These are phyloP conservation scores for Mesoclemmys tuberculata DNA, from an alignment of 2,113 vertebrate genomes.

Conservation along the genomic window DNA sequence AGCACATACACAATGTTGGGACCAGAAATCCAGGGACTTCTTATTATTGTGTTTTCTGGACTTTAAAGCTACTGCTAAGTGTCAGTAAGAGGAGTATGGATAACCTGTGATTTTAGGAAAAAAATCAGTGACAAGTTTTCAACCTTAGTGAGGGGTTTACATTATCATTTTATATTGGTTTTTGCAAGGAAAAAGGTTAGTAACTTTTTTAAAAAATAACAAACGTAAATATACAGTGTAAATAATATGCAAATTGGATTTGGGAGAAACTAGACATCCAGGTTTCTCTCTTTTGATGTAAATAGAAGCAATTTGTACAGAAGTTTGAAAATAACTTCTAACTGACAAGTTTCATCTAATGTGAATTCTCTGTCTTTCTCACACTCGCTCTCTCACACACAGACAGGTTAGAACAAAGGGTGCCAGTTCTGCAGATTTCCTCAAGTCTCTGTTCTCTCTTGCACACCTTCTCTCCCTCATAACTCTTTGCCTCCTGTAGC, in stretches of 20 bases:
- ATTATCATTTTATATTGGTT: background rate
- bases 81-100: background rate
- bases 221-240: conserved; percentile 37
- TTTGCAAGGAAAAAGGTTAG: conserved; percentile 4
- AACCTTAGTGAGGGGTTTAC: background rate
- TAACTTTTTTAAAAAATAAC: background rate
- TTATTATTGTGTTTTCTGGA: background rate
- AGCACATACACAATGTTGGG: background rate
- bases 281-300: conserved; percentile 22
- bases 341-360: conserved; percentile 12
- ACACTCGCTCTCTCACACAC: background rate
- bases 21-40: background rate
- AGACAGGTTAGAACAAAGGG: background rate
- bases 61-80: background rate
- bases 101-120: background rate
- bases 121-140: background rate
- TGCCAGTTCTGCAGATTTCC: background rate
- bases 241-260: conserved; percentile 44
- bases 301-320: background rate
- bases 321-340: conserved; percentile 43
- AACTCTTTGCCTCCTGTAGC: background rate
- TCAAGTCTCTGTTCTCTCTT: background rate
- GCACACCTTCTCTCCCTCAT: background rate
- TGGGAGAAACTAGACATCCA: conserved; percentile 19
- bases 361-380: background rate